These are phyloP conservation scores for Tragelaphus oryx DNA, from an alignment of 2,797 vertebrate species.

Conservation along the genomic window DNA sequence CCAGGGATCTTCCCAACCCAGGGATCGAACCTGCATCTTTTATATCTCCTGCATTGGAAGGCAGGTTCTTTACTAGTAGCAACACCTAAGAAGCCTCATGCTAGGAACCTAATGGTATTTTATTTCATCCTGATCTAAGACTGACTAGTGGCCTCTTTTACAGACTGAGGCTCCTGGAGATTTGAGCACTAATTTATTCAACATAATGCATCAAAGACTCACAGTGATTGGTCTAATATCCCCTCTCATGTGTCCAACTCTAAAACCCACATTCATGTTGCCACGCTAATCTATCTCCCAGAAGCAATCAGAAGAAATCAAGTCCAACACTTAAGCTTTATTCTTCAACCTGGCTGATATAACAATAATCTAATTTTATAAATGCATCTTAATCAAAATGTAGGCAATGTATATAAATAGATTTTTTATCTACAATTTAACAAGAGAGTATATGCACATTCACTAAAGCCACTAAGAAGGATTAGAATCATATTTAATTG, in stretches of 20 bases:
- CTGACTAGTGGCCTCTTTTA: not conserved
- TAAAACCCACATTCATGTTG: not conserved
- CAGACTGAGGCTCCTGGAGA: not conserved
- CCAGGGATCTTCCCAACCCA: not conserved
- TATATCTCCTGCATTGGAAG: not conserved
- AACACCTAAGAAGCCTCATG: not conserved
- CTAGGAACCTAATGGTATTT: not conserved
- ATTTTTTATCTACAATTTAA: not conserved
- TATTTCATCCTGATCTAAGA: not conserved
- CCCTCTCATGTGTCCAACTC: not conserved
- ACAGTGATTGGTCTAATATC: not conserved
- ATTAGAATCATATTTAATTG: not conserved
- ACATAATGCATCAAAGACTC: not conserved
- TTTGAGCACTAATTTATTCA: not conserved
- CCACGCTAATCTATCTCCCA: not conserved
- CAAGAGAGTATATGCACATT: not conserved
- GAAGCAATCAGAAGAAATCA: slow-evolving; percentile 16
- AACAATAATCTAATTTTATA: not conserved
- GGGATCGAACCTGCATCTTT: not conserved
- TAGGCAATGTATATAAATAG: not conserved
- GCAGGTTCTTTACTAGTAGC: not conserved
- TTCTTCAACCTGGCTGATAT: not conserved
- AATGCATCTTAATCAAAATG: not conserved
- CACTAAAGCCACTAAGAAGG: not conserved
- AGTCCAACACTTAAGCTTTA: not conserved